These are phyloP conservation scores for Phengaris arion DNA, from an alignment of 2,888 invertebrate genomes.

Conservation along the genomic window DNA sequence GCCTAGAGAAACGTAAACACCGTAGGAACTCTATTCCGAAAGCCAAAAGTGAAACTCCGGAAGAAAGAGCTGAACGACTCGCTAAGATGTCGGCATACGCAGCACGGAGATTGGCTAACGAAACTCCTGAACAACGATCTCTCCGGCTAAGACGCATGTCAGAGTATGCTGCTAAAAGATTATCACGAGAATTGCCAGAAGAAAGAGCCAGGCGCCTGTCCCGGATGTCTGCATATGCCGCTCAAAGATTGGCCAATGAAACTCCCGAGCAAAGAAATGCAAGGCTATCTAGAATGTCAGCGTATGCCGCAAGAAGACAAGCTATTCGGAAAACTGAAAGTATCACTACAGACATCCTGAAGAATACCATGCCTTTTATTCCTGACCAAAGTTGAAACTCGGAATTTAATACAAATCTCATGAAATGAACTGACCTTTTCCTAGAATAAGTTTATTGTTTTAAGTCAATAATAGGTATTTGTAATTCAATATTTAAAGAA, in stretches of 20 bases:
- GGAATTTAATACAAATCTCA: background rate
- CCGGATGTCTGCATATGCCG: conserved; percentile 72
- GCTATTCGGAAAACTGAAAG: conserved; percentile 52
- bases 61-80: conserved; percentile 58
- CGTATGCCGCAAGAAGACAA: conserved; percentile 68
- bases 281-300: conserved; percentile 69
- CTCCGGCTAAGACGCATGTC: conserved; percentile 67
- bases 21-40: conserved; percentile 45
- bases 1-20: conserved; percentile 42
- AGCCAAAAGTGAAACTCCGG: conserved; percentile 53
- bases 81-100: conserved; percentile 71
- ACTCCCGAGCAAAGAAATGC: conserved; percentile 61
- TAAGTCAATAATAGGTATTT: conserved; percentile 11
- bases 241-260: conserved; percentile 65
- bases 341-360: conserved; percentile 21
- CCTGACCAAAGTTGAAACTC: conserved; percentile 48
- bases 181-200: conserved; percentile 62
- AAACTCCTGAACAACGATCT: conserved; percentile 65
- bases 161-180: conserved; percentile 65
- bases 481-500: conserved; percentile 4
- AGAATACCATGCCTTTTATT: background rate
- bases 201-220: conserved; percentile 64
- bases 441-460: background rate
- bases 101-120: conserved; percentile 67
- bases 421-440: background rate